Base-by-base conservation (phyloP, 2,888 invertebrate species). In the Epistrophe grossulariae region DNA sequence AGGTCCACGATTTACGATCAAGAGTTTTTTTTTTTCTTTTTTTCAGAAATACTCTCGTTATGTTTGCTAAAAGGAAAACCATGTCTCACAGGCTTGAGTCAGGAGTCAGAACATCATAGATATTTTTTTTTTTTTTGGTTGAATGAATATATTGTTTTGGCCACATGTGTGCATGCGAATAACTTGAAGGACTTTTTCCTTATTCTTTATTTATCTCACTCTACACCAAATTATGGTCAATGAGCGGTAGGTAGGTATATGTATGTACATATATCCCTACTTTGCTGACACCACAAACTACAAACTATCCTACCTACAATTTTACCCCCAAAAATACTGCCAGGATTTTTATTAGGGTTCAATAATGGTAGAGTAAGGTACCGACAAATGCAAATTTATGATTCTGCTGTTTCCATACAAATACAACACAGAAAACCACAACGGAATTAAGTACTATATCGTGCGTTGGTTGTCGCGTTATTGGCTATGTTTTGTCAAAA, bases 331-430 rank as follows among this genome's bases (percentile, higher is more conserved):
- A 31, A n/a, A 68, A 38, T 28, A 85, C 81, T 31, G 57, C 74
- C 81, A 62, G 55, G 73, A 78, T 70, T 78, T 81, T 73, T 85
- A 79, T 78, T 62, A 55, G 60, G 70, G 78, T 79, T 73, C 77
- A 78, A 82, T 73, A 71, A 85, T 73, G 78, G 64, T 52, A 17
- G 50, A 35, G 62, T 43, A 55, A 45, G 70, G 73, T 64, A 60
- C 57, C 59, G 68, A 70, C 50, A 50, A 81, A 85, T 85, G 82
- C 82, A 82, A 85, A 85, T 85, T 85, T 85, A 85, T 82, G 55
- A 64, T 40, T 55, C 55, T 28, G 52, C 40, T 55, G 40, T 40
- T 52, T 50, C 28, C 43, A 59, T 68, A 60, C 11, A 5, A 15
- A 60, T 72, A 68, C 57, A 84, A 60, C 60, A 77, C 70, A 17